These are phyloP conservation scores for Gymnocheta viridis DNA, from an alignment of 2,888 invertebrate species.

Conservation along the genomic window DNA sequence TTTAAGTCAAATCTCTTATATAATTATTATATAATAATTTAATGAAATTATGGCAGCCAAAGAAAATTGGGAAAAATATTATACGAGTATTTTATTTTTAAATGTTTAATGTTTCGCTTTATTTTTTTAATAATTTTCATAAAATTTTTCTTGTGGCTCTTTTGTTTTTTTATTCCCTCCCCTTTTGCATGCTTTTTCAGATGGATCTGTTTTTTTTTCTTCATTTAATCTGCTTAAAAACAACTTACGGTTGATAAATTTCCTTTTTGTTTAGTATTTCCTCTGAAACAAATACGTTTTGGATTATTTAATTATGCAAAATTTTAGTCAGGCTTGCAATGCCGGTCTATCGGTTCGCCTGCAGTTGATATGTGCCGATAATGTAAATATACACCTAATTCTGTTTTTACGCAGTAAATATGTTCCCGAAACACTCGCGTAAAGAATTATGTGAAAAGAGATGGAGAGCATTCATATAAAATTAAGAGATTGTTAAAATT, in stretches of 20 bases:
- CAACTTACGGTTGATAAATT: background rate
- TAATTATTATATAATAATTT: conserved; percentile 57
- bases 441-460: too few relatives aligned
- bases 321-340: too few relatives aligned
- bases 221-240: background rate
- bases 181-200: background rate
- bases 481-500: too few relatives aligned
- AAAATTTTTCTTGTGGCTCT: background rate
- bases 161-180: background rate
- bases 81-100: background rate
- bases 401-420: too few relatives aligned
- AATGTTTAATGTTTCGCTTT: background rate
- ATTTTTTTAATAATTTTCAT: background rate
- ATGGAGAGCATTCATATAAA: too few relatives aligned
- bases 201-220: background rate
- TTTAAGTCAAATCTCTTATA: conserved; percentile 41
- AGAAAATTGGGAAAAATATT: background rate
- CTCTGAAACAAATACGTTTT: background rate
- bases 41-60: conserved; percentile 50
- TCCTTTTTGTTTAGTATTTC: background rate
- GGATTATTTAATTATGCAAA: background rate
- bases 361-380: too few relatives aligned
- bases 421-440: too few relatives aligned
- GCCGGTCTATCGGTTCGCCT: too few relatives aligned
- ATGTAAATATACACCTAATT: too few relatives aligned